Base-by-base conservation (phyloP, 2,797 vertebrate species). In the Chelonia mydas region DNA sequence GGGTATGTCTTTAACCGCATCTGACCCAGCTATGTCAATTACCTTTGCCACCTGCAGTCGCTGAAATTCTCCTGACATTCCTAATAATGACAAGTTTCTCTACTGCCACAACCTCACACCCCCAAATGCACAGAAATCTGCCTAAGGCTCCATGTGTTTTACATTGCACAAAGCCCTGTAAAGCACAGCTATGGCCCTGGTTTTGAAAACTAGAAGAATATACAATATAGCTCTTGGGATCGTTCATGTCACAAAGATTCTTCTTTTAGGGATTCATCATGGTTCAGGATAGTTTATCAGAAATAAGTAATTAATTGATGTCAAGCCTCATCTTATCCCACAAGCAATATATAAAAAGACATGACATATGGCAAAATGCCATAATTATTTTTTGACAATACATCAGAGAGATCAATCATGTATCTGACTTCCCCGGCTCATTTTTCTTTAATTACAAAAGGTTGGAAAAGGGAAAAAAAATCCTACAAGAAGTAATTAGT, bases 271-370 rank as follows among this genome's bases (percentile, higher is more conserved):
- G 91, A 95, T 81, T 96, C 47, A 72, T 7, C 83, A 49, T 3
- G 12, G 76, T 81, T 88, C 84, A 90, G 89, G 84, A 74, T 68
- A 92, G 50, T 78, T 89, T 45, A 96, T 96, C 84, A 95, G 90
- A 92, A 97, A 93, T 76, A 95, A 96, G 87, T 83, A 96, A 96
- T 97, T 96, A 95, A 95, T 92, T 74, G 47, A 59, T 87, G 90
- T 88, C 84, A 97, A 93, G 77, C 84, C 53, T 81, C 68, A 97
- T 96, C 53, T 89, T 92, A 91, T 91, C 31, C 61, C 72, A 92
- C 76, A 15, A 94, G 88, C 31, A 93, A 90, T 85, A 87, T 87
- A 72, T 81, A 96, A 94, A 95, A 96, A 59, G 83, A 87, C 54
- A 88, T 1, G 23, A 82, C 80, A 95, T 54, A 53, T 19, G 82